Evolutionary conservation across 2,113 vertebrate genomes (phyloP), one percentile per base, ranked within the genome.

Genomic region (Leptocoma aspasia): DNA sequence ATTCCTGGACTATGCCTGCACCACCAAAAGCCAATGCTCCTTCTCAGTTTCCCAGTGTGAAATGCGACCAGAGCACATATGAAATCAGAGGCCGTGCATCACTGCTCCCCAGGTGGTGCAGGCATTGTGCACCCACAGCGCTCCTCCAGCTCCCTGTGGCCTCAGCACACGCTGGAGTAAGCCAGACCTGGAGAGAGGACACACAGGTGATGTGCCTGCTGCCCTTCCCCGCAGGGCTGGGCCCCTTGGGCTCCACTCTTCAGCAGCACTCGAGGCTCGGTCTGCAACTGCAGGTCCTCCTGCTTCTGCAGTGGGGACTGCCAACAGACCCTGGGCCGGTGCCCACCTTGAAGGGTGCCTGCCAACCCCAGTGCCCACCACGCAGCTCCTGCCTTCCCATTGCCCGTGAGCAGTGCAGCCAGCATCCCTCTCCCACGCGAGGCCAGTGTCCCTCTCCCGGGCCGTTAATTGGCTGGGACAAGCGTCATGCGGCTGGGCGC

Each of bases 121-220:
- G 14, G 23, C 50, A 35, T 50, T 2, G 0, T 0, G 2, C 15
- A 19, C n/a, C 57, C 45, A 8, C 20, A n/a, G 42, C 1, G 0
- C 30, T 90, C 16, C 56, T 44, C 6, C 0, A 1, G 37, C 44
- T 72, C 41, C 27, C 35, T 23, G 24, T 30, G 54, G 47, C 26
- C 44, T 80, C 3, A 16, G 41, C 7, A 13, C 45, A 18, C 0
- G 0, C 28, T 4, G 17, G 26, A 45, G 28, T 7, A 2, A 71
- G 7, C 8, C 28, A 50, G 22, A 10, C 37, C 11, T 0, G 0
- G 16, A 28, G 19, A n/a, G 39, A 45, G 19, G 35, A 11, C 0
- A 0, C 41, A 23, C 7, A 41, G 20, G 26, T 7, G 21, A 14
- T 0, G 9, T 15, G 6, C 20, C 75, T 37, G 11, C 35, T 65